These are phyloP conservation scores for Nymphalis polychloros DNA, from an alignment of 2,888 invertebrate species.

Conservation along the genomic window DNA sequence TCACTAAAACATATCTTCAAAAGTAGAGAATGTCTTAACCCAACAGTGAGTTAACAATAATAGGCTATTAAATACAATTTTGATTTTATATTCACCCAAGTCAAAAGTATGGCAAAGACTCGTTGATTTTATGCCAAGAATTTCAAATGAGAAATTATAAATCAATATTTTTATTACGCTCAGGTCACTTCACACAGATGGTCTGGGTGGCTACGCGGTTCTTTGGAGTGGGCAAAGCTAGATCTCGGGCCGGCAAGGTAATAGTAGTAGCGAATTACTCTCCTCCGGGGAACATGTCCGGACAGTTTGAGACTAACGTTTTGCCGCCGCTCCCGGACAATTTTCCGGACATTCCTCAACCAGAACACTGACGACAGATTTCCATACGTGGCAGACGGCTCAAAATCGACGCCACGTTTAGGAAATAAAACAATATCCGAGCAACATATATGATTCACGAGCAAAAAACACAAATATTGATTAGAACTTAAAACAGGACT, in stretches of 20 bases:
- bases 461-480: neutral
- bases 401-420: constrained; percentile 67
- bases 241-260: constrained; percentile 88
- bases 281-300: constrained; percentile 89
- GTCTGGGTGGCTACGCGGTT: constrained; percentile 89
- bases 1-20: too few species aligned
- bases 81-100: too few species aligned
- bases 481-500: neutral
- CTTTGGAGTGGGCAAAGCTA: constrained; percentile 91
- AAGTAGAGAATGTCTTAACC: too few species aligned
- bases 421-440: constrained; percentile 37
- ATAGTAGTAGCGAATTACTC: constrained; percentile 93
- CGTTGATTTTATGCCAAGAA: too few species aligned
- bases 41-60: neutral
- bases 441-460: constrained; percentile 15
- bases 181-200: constrained; percentile 93
- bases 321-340: constrained; percentile 86
- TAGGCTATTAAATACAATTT: neutral
- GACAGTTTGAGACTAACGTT: constrained; percentile 89
- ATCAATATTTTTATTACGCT: constrained; percentile 10
- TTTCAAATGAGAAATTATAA: neutral
- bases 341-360: constrained; percentile 68
- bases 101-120: too few species aligned
- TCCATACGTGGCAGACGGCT: constrained; percentile 73
- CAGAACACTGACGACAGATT: constrained; percentile 69